phyloP scores from a whole-genome alignment of 2,797 vertebrate species.

The Sebastes variabilis region DNA sequence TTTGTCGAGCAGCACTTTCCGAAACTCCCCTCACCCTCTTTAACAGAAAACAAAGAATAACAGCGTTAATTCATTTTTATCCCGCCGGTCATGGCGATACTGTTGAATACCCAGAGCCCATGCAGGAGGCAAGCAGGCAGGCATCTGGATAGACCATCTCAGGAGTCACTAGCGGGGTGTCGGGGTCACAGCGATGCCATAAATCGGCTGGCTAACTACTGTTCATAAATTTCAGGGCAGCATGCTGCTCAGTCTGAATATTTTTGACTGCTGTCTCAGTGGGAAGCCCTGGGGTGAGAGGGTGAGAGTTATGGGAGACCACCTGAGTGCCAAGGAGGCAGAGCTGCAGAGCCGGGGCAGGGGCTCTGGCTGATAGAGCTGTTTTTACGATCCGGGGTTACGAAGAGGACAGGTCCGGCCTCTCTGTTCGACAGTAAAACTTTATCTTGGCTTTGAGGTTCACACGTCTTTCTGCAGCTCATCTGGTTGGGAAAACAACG shows the following conservation, averaged over 20 bases:
- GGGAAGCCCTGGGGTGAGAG: conserved; percentile 49
- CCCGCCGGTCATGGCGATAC: conserved; percentile 20
- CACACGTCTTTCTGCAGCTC: conserved; percentile 25
- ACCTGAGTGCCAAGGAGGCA: conserved; percentile 67
- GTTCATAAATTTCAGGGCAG: conserved; percentile 66
- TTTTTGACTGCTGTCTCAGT: conserved; percentile 53
- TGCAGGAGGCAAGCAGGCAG: conserved; percentile 32
- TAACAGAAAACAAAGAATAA: conserved; percentile 55
- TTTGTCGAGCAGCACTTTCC: conserved; percentile 18
- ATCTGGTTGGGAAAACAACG: conserved; percentile 49
- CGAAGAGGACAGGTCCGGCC: conserved; percentile 50
- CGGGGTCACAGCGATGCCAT: conserved; percentile 57
- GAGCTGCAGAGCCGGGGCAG: conserved; percentile 32
- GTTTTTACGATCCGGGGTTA: conserved; percentile 57
- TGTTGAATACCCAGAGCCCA: conserved; percentile 30
- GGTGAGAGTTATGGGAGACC: conserved; percentile 71
- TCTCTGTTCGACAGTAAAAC: conserved; percentile 32
- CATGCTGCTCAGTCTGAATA: conserved; percentile 56
- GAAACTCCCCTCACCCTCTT: conserved; percentile 8
- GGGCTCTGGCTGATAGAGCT: conserved; percentile 41
- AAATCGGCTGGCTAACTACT: conserved; percentile 70
- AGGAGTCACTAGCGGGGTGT: conserved; percentile 34
- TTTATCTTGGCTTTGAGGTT: conserved; percentile 61
- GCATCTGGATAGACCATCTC: conserved; percentile 77
- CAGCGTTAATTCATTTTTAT: conserved; percentile 68